Evolutionary conservation across 1,140 invertebrate genomes (phyloP), one percentile per base, ranked within the genome.

Genomic region (Pogonomyrmex californicus): DNA sequence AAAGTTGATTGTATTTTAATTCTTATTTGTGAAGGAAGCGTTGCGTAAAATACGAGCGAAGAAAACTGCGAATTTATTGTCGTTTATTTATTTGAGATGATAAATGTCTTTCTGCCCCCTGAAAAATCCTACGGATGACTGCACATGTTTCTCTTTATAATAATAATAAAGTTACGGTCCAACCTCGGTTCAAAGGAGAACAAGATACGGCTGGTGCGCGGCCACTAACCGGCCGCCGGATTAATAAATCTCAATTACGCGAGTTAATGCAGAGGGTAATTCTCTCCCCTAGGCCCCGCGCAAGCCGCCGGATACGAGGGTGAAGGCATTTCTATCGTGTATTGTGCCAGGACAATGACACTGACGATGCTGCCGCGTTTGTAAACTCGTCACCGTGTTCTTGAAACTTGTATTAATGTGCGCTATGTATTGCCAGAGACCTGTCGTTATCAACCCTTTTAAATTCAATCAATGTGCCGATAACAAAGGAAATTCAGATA

Each of bases 171-270:
- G 88, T 90, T 87, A 87, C 38, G 10, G 41, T 4, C 36, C 51
- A 81, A 87, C 86, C 70, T 38, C n/a, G 12, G 82, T 38, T 9
- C n/a, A n/a, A 47, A 79, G 70, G 77, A 86, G 85, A 88, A 90
- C 56, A 81, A 70, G 83, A 91, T 66, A 87, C 62, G 89, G 54
- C 82, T 71, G 85, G 54, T 86, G 78, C 83, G 89, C 90, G 85
- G 90, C 92, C 91, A 91, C 89, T 70, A 81, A 87, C 68, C 89
- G 86, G 81, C 88, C 91, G 89, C 91, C 81, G 89, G 92, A 94
- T 94, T 94, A 95, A 95, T 95, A 95, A 95, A 95, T 95, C 94
- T 94, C 94, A 94, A 95, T 95, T 95, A 94, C 91, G 91, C 86
- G 91, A 94, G 88, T 94, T 93, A 93, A 94, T 93, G 89, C 81